Conservation (phyloP, 2,797 vertebrate genomes). For the Erethizon dorsatum region DNA sequence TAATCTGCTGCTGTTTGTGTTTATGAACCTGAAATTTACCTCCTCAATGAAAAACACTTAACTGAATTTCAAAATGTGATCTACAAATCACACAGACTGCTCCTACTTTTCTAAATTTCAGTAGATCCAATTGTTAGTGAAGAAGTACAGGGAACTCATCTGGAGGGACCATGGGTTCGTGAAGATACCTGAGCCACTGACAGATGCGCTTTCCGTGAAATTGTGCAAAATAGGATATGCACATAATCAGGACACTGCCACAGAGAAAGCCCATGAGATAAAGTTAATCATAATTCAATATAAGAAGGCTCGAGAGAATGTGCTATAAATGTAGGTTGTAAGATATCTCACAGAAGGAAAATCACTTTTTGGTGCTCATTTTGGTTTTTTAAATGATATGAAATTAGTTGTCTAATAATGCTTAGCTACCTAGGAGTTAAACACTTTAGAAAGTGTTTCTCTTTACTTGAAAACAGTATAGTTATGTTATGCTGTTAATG, state of each 20-base stretch:
- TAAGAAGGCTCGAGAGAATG: background rate
- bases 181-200: background rate
- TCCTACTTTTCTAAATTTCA: background rate
- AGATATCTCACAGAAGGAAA: background rate
- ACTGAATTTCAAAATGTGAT: background rate
- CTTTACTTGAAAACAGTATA: background rate
- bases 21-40: background rate
- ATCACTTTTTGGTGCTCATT: background rate
- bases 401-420: background rate
- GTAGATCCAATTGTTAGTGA: background rate
- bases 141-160: background rate
- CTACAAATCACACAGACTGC: background rate
- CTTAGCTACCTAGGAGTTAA: background rate
- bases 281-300: background rate
- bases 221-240: background rate
- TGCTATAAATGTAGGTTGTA: too few species aligned
- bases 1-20: background rate
- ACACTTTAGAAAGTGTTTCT: background rate
- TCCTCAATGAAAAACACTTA: slow-evolving; percentile 16
- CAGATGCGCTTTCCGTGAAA: background rate
- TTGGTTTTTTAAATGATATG: background rate
- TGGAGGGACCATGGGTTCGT: background rate
- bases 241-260: fast-evolving
- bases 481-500: background rate
- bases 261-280: background rate